Percentiles rank a stretch among this genome's conserved stretches.
phyloP scores from a whole-genome alignment of 1,140 invertebrate genomes.

The Drosophila murphyi region DNA sequence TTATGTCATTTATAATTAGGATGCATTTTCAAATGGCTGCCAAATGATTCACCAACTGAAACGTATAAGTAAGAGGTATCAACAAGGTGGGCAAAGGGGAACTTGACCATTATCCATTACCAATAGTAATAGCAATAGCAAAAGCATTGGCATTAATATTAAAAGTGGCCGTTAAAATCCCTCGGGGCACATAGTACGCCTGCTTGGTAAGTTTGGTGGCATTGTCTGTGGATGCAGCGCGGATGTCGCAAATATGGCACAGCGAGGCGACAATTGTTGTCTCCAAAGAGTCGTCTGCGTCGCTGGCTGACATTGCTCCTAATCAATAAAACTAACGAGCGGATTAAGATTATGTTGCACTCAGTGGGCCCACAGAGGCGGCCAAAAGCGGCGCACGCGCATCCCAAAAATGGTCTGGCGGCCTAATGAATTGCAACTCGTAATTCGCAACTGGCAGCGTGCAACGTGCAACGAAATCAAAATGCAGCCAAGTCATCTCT shows the following conservation, averaged over 20 bases:
- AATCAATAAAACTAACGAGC: slow-evolving; percentile 83
- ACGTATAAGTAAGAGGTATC: not conserved
- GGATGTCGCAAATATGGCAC: slow-evolving; percentile 74
- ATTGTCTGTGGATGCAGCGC: slow-evolving; percentile 53
- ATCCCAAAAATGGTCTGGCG: slow-evolving; percentile 75
- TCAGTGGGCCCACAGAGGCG: slow-evolving; percentile 43
- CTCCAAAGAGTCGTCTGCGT: slow-evolving; percentile 73
- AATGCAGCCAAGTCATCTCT: slow-evolving; percentile 35
- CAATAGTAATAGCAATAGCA: slow-evolving; percentile 11
- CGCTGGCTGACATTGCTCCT: slow-evolving; percentile 68
- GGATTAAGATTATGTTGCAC: slow-evolving; percentile 79
- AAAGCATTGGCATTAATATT: slow-evolving; percentile 2
- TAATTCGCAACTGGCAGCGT: slow-evolving; percentile 22
- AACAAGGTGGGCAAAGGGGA: not conserved
- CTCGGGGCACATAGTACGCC: slow-evolving; percentile 65
- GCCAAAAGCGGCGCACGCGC: slow-evolving; percentile 79
- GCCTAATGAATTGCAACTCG: slow-evolving; percentile 76
- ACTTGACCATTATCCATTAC: slow-evolving; percentile 28
- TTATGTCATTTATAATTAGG: slow-evolving; percentile 72
- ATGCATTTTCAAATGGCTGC: slow-evolving; percentile 39
- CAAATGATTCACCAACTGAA: slow-evolving; percentile 61
- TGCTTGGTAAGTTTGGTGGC: slow-evolving; percentile 33
- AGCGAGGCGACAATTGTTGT: slow-evolving; percentile 82
- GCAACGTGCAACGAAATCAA: slow-evolving; percentile 55
- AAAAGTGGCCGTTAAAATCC: slow-evolving; percentile 33